phyloP scores from a whole-genome alignment of 2,888 invertebrate genomes.

The Thera britannica region DNA sequence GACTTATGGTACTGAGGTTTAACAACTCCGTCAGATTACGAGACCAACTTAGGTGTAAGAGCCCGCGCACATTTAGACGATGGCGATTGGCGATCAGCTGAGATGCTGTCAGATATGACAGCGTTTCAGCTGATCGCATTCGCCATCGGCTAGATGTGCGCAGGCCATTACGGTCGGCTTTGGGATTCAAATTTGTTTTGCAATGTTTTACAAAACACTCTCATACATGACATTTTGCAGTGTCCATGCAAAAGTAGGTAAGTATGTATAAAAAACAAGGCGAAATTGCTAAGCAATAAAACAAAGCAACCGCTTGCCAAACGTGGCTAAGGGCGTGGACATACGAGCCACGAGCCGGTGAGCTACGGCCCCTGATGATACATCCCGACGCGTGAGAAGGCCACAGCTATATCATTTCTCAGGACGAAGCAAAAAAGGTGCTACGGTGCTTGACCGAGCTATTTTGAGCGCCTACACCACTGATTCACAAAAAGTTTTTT shows the following conservation, averaged over 20 bases:
- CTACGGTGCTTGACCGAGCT: not conserved
- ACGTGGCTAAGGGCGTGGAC: slow-evolving; percentile 45
- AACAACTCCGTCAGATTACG: not conserved
- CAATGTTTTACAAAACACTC: too few species aligned
- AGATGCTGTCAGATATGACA: too few species aligned
- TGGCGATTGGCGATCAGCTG: too few species aligned
- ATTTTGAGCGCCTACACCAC: slow-evolving; percentile 13
- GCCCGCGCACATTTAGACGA: too few species aligned
- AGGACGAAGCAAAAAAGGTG: slow-evolving; percentile 41
- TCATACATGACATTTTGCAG: too few species aligned
- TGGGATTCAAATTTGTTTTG: too few species aligned
- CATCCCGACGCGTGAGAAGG: slow-evolving; percentile 67
- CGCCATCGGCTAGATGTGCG: too few species aligned
- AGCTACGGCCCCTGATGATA: slow-evolving; percentile 54
- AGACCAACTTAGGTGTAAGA: not conserved
- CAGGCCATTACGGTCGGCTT: too few species aligned
- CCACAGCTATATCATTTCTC: slow-evolving; percentile 57
- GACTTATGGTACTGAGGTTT: not conserved
- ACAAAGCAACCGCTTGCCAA: slow-evolving; percentile 5
- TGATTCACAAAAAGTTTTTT: not conserved
- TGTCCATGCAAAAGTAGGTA: too few species aligned
- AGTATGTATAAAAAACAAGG: not conserved
- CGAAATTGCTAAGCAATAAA: slow-evolving; percentile 2
- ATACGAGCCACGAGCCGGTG: slow-evolving; percentile 43
- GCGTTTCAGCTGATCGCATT: too few species aligned